Evolutionary conservation across 2,888 invertebrate genomes (phyloP), one percentile per base, ranked within the genome.

Genomic region (Erebia aethiops): DNA sequence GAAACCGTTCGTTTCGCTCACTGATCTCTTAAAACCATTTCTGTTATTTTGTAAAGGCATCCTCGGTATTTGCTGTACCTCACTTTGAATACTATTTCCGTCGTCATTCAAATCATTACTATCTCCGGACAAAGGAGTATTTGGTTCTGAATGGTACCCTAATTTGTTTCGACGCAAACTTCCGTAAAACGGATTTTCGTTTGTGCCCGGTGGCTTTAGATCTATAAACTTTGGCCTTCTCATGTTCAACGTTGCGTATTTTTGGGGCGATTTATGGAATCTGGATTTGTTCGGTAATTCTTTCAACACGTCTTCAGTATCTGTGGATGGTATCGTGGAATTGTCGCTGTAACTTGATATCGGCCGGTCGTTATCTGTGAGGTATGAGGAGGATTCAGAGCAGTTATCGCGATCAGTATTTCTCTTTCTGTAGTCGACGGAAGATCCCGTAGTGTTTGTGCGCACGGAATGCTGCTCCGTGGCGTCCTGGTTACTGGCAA

Each of bases 271-370:
- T 80, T 87, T 88, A 76, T 93, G 90, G 78, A 93, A 93, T 81
- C 91, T 92, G 0, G 91, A 89, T 84, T 89, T 92, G 76, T 84
- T 92, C 35, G 93, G 94, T 71, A 93, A 84, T 77, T 93, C 93
- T 79, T 89, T 91, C 61, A 93, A 82, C 18, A 93, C 93, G 71
- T 94, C 94, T 80, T 93, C 93, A 43, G 92, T 91, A 74, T 92
- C 92, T 35, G 92, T 92, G 43, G 93, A 93, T 35, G 93, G 93
- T 85, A 92, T 88, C 60, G 93, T 93, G 61, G 93, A 93, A 83
- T 92, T 93, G 77, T 93, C 93, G 79, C 92, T 92, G 75, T 93
- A 93, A 78, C 92, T 92, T 16, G 93, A 93, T 85, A 93, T 92
- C 77, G 93, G 93, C 75, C 93, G 84, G 77, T 93, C 93, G 80